A percentile compares a stretch with the other conserved stretches of the same genome.
phyloP scores from a whole-genome alignment of 2,797 vertebrate species.

The Tiaroga cobitis region DNA sequence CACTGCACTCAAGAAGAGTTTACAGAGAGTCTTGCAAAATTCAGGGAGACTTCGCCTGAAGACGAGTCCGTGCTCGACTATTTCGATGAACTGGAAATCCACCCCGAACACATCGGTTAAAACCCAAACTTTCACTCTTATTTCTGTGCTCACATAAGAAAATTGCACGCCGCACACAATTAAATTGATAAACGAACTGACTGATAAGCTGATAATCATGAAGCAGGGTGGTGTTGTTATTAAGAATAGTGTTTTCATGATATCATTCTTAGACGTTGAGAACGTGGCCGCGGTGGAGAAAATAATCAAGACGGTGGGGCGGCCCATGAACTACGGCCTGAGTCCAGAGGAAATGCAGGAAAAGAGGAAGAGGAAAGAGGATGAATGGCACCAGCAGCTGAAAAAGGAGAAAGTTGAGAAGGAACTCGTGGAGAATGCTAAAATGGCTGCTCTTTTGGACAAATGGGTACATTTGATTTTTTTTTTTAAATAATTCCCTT shows the following conservation, averaged over 20 bases:
- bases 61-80: constrained; percentile 88
- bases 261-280: constrained; percentile 65
- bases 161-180: neutral
- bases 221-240: neutral
- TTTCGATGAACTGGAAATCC: constrained; percentile 92
- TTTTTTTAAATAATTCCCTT: neutral
- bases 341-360: constrained; percentile 82
- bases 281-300: constrained; percentile 76
- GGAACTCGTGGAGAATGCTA: constrained; percentile 72
- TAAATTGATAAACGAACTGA: neutral
- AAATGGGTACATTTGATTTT: constrained; percentile 83
- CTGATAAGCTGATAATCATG: neutral
- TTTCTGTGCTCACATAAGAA: neutral
- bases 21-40: constrained; percentile 74
- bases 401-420: constrained; percentile 72
- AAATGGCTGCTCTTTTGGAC: constrained; percentile 81
- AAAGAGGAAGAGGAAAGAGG: constrained; percentile 72
- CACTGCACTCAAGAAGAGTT: constrained; percentile 78
- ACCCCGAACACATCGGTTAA: constrained; percentile 86
- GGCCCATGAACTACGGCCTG: constrained; percentile 84
- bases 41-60: constrained; percentile 73
- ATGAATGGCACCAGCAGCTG: constrained; percentile 71
- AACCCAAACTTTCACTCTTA: neutral
- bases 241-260: neutral
- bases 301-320: constrained; percentile 82